A percentile compares a stretch with the other conserved stretches of the same genome.
These are phyloP conservation scores for Acanthochromis polyacanthus DNA, from an alignment of 2,113 vertebrate genomes.

Conservation along the genomic window DNA sequence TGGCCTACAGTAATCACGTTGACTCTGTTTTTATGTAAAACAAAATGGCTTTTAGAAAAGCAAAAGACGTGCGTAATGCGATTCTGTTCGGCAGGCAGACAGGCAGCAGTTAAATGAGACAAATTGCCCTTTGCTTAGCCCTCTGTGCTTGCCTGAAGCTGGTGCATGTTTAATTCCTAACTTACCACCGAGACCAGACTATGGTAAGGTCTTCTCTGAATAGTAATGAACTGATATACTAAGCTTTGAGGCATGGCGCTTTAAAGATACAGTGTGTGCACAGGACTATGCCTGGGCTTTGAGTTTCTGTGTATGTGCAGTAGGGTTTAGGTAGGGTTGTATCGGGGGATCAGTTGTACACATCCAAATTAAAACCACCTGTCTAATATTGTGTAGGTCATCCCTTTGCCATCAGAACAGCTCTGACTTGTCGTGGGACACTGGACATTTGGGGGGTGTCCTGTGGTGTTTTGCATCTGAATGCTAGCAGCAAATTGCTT, in stretches of 20 bases:
- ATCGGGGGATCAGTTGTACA: neutral
- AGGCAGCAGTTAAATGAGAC: conserved; percentile 73
- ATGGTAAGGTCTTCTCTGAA: conserved; percentile 56
- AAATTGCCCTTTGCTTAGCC: conserved; percentile 75
- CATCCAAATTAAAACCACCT: too few species aligned
- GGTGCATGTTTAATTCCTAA: conserved; percentile 72
- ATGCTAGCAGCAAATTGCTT: too few species aligned
- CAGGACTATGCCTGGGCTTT: neutral
- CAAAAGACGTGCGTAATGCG: conserved; percentile 58
- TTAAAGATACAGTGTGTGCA: conserved; percentile 1
- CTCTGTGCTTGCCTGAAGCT: conserved; percentile 58
- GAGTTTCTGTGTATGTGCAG: conserved; percentile 9
- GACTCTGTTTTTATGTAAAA: conserved; percentile 58
- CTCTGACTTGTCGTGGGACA: too few species aligned
- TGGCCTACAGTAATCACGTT: conserved; percentile 49
- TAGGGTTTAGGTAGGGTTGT: neutral
- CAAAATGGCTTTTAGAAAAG: conserved; percentile 36
- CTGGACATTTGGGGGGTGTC: too few species aligned
- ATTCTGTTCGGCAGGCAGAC: conserved; percentile 52
- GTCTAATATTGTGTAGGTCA: too few species aligned
- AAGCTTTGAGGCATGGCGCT: conserved; percentile 22
- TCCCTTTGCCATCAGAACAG: too few species aligned
- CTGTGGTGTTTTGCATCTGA: too few species aligned
- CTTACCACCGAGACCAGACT: conserved; percentile 61
- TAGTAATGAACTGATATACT: conserved; percentile 70